Evolutionary conservation across 2,888 invertebrate genomes (phyloP), one percentile per base, ranked within the genome.

Genomic region (Drosophila kokeensis): DNA sequence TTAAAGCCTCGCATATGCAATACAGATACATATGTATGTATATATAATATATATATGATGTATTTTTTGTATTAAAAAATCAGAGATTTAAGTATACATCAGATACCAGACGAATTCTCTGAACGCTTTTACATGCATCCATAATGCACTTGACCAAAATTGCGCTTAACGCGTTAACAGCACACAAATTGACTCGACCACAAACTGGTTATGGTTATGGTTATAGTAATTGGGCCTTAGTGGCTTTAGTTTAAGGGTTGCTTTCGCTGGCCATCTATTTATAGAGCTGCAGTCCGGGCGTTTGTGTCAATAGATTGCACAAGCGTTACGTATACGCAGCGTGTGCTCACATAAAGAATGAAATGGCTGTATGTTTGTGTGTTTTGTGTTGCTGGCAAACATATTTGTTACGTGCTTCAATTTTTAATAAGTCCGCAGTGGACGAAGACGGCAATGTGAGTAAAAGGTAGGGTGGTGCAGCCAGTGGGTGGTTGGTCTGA

Each of bases 401-500:
- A 83, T 70, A 72, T 70, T 81, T 81, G 60, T 79, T 71, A 79
- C 70, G 71, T 73, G 82, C 64, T 77, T 78, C 59, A 72, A 78
- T 77, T 62, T 77, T 81, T 81, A 77, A 81, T 81, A 71, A 76
- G 63, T 53, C 38, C 53, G 52, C 77, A 59, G 48, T 52, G 61
- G 48, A 34, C 63, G n/a, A 50, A 32, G 13, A 49, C 24, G 45
- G 24, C 49, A 64, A 54, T 54, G 49, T 52, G 18, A 11, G 45
- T 27, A 15, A 8, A 13, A 24, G 4, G 7, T 5, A 8, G 10
- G 45, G 30, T 38, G 32, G 49, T 15, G 38, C 8, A 52, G 40
- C 4, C 4, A 18, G 24, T 1, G 40, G 30, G 15, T 45, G 61
- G 55, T 34, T 40, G 38, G 27, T n/a, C 18, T 10, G 42, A 5